phyloP scores from a whole-genome alignment of 2,113 vertebrate species.

The Lophotis ruficrista region DNA sequence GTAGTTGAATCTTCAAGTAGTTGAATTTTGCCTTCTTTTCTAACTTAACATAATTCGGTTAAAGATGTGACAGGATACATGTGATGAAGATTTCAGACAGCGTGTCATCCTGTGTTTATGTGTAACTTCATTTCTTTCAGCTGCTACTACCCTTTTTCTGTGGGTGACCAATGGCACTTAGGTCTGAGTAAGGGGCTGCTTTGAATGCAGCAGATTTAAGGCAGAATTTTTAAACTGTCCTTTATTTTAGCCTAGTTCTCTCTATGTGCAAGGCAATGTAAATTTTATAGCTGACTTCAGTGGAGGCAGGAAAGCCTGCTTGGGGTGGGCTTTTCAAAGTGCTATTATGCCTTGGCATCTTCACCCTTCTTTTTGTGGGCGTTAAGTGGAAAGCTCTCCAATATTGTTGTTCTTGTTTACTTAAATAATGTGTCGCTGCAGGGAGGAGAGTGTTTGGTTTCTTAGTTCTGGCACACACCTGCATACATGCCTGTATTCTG shows the following conservation, averaged over 20 bases:
- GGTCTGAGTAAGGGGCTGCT: neutral
- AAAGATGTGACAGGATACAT: neutral
- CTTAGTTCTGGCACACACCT: neutral
- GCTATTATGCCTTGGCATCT: neutral
- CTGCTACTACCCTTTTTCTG: neutral
- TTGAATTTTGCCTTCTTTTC: neutral
- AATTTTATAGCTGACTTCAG: neutral
- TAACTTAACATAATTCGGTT: neutral
- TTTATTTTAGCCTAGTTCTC: neutral
- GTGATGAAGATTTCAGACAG: neutral
- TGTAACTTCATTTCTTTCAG: neutral
- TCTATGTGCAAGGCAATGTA: neutral
- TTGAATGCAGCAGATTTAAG: neutral
- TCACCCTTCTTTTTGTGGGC: neutral
- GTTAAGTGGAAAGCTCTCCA: neutral
- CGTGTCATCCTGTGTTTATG: neutral
- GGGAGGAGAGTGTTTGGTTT: neutral
- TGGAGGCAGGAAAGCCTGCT: neutral
- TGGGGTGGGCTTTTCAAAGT: neutral
- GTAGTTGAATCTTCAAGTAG: neutral
- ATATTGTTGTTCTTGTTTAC: neutral
- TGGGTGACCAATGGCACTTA: neutral
- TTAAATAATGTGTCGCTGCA: neutral
- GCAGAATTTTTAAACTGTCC: neutral
- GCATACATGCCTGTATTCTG: neutral